Conservation (phyloP, 2,888 invertebrate genomes). For the Leptopilina syphax region DNA sequence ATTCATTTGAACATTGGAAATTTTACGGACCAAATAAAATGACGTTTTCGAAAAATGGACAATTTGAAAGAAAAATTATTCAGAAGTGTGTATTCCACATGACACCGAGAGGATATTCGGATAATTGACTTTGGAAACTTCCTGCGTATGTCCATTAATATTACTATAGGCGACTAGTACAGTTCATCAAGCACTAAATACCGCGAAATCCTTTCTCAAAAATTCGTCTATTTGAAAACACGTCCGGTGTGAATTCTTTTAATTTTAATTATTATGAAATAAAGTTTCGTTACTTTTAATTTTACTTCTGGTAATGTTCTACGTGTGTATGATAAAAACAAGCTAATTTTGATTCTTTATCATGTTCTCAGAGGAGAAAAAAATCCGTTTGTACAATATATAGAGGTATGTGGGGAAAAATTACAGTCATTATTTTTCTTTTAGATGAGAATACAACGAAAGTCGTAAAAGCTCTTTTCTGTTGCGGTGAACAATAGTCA, state of each 20-base stretch:
- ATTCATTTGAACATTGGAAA: too few species aligned
- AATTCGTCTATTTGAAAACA: slow-evolving; percentile 1
- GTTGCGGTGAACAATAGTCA: slow-evolving; percentile 24
- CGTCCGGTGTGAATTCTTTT: neutral
- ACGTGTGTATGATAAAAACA: too few species aligned
- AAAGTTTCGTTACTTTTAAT: too few species aligned
- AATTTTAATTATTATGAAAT: too few species aligned
- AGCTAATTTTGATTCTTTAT: too few species aligned
- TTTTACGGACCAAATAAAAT: too few species aligned
- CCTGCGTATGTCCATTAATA: slow-evolving; percentile 10
- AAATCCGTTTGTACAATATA: neutral
- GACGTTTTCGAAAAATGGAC: too few species aligned
- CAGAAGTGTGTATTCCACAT: too few species aligned
- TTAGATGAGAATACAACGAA: slow-evolving; percentile 30
- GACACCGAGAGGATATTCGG: neutral
- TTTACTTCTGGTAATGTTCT: too few species aligned
- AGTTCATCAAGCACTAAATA: slow-evolving; percentile 18
- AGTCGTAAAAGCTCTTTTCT: slow-evolving; percentile 23
- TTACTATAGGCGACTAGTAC: neutral
- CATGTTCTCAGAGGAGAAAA: neutral
- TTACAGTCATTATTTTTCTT: slow-evolving; percentile 22
- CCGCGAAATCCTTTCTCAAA: neutral
- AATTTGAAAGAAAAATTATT: too few species aligned
- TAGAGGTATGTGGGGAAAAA: neutral
- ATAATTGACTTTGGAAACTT: slow-evolving; percentile 26